These are phyloP conservation scores for Hypercompe scribonia DNA, from an alignment of 2,888 invertebrate species.

Conservation along the genomic window DNA sequence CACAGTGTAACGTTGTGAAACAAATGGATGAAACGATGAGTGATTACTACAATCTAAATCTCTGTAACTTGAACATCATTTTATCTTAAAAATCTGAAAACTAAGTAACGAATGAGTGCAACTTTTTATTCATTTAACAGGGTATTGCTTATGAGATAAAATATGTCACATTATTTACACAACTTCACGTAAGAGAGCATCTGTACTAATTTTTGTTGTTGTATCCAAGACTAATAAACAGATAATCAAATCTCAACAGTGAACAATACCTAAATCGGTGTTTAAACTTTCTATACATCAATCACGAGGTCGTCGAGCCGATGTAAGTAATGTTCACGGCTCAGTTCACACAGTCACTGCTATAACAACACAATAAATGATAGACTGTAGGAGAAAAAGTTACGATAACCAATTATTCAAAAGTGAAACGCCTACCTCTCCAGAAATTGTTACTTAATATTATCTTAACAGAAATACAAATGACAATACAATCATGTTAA, in stretches of 20 bases:
- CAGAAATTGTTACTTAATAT: conserved; percentile 33
- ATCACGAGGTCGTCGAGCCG: conserved; percentile 67
- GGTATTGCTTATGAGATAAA: background rate
- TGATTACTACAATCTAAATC: conserved; percentile 7
- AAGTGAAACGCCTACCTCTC: conserved; percentile 63
- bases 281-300: conserved; percentile 80
- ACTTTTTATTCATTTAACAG: background rate
- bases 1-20: conserved; percentile 31
- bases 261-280: conserved; percentile 63
- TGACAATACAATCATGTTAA: too few species aligned
- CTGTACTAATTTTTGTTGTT: conserved; percentile 37
- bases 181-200: background rate
- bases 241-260: conserved; percentile 54
- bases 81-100: background rate
- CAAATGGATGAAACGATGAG: conserved; percentile 23
- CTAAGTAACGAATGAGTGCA: background rate
- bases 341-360: conserved; percentile 71
- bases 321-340: conserved; percentile 69
- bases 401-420: conserved; percentile 58
- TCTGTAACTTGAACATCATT: background rate
- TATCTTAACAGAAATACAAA: background rate
- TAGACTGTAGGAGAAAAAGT: conserved; percentile 60
- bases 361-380: conserved; percentile 68
- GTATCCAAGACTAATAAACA: conserved; percentile 50
- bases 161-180: conserved; percentile 18